Conservation (phyloP, 2,113 vertebrate genomes). For the Cricetomys ansorgei region DNA sequence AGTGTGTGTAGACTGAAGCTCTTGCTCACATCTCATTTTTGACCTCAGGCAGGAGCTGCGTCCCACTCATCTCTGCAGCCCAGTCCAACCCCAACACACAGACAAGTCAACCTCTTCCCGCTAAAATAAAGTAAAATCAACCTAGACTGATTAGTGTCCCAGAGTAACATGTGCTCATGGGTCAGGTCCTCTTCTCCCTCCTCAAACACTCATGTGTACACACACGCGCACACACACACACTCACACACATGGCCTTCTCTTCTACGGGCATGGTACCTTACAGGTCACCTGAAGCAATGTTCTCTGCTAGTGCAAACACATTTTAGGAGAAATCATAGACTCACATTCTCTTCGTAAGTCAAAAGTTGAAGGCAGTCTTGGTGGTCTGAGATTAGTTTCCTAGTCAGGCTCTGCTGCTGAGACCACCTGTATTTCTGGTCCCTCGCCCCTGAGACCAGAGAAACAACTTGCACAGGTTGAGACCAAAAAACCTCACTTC, state of each 20-base stretch:
- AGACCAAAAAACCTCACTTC: neutral
- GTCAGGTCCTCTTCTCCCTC: too few species aligned
- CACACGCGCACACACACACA: neutral
- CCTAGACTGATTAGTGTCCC: neutral
- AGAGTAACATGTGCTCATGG: neutral
- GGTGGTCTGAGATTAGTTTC: neutral
- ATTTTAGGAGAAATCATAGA: neutral
- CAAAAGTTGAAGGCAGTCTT: neutral
- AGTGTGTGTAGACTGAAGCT: neutral
- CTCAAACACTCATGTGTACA: neutral
- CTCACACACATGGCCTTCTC: neutral
- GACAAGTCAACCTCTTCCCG: neutral
- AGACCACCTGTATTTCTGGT: neutral
- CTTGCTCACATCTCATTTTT: neutral
- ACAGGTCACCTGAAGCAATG: neutral
- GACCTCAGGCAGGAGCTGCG: neutral
- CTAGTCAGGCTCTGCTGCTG: neutral
- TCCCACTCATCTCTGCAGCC: neutral
- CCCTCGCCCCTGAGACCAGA: fast-evolving
- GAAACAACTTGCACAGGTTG: neutral
- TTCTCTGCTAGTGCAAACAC: neutral
- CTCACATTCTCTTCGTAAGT: neutral
- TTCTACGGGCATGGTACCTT: neutral
- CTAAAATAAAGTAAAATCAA: conserved; percentile 14
- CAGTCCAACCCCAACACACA: neutral